These are phyloP conservation scores for Desmodus rotundus DNA, from an alignment of 2,113 vertebrate genomes.

Conservation along the genomic window DNA sequence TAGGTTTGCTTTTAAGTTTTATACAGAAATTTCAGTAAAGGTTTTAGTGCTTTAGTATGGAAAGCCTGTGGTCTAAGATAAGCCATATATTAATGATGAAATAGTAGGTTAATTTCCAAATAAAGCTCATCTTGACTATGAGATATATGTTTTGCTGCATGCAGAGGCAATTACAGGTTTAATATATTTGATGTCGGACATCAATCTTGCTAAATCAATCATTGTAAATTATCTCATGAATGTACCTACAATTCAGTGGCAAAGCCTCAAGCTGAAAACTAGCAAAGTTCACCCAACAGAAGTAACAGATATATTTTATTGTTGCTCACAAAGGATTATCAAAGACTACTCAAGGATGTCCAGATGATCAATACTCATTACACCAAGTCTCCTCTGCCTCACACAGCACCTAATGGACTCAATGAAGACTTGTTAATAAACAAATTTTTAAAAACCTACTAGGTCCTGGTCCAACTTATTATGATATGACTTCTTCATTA, in stretches of 20 bases:
- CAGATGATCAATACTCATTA: not conserved
- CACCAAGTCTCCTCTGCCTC: not conserved
- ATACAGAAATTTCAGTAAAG: not conserved
- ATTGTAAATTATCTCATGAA: conserved; percentile 24
- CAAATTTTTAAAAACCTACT: not conserved
- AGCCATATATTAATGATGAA: conserved; percentile 31
- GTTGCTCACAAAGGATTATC: not conserved
- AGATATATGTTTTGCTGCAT: not conserved
- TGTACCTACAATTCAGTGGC: not conserved
- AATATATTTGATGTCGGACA: not conserved
- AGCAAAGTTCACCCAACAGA: not conserved
- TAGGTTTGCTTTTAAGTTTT: conserved; percentile 24
- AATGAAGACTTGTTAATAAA: not conserved
- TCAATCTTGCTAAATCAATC: conserved; percentile 25
- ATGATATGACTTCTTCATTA: not conserved
- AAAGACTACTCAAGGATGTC: not conserved
- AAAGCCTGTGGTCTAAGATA: not conserved
- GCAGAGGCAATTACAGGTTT: not conserved
- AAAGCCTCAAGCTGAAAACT: not conserved
- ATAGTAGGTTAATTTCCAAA: conserved; percentile 25
- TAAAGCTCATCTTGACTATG: not conserved
- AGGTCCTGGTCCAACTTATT: not conserved
- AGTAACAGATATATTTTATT: not conserved
- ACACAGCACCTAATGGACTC: not conserved
- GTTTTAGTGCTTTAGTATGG: conserved; percentile 34